Base-by-base conservation (phyloP, 30 jellyfish, hydroid and myxozoan species). In the Hydra vulgaris region DNA sequence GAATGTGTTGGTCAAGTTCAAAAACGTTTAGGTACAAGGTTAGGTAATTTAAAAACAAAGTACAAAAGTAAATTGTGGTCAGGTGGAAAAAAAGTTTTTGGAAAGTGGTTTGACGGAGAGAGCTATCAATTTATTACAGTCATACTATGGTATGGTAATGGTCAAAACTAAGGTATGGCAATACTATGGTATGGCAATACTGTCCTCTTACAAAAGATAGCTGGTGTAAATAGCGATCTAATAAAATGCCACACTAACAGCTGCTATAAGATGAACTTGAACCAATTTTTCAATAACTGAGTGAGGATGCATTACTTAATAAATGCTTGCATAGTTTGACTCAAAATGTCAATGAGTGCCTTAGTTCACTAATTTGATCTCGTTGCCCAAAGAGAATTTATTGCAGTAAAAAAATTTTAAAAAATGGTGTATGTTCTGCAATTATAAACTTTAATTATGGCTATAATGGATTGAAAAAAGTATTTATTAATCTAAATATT, bases 331-430 rank as follows among this genome's bases (percentile, higher is more conserved):
- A 69, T 69, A 15, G 15, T 20, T 21, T 21, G 5, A 69, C 76
- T 69, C 76, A 69, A 23, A 69, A 23, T 69, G 76, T 69, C 76
- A 69, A 69, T 69, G 76, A 69, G 15, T 69, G 18, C 18, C n/a
- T 56, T 3, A 21, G 15, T 69, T 20, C 25, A 20, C 15, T 23
- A 69, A 3, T 69, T 69, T 69, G 76, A 15, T 69, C 76, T 15
- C 76, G 7, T 69, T 69, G 76, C 76, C 72, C 76, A 23, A 69
- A 15, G 27, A 23, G 27, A 69, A 23, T 69, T 23, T 69, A 20
- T 69, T 21, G 8, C 27, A 23, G 76, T 20, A 69, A 8, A 20
- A 23, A 69, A 1, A 21, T 21, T 20, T 23, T 69, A 21, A 5
- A 69, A 21, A 21, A 3, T 69, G 76, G 27, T 21, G 27, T 15